These are phyloP conservation scores for Chrysomela aeneicollis DNA, from an alignment of 2,888 invertebrate species.

Conservation along the genomic window DNA sequence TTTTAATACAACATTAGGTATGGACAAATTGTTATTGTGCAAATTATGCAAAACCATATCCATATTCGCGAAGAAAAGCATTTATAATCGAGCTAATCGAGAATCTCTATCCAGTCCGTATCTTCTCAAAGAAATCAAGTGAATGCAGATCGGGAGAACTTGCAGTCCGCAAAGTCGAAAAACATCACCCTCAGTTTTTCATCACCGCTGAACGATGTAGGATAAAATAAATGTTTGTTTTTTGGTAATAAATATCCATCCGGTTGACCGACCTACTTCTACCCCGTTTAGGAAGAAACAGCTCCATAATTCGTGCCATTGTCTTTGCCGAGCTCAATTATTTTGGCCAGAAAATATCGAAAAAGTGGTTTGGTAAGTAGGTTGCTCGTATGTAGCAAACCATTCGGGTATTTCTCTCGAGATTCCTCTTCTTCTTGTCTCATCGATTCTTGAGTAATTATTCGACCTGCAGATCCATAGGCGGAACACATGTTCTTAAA, in stretches of 20 bases:
- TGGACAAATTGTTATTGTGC: constrained; percentile 15
- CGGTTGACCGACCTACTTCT: constrained; percentile 24
- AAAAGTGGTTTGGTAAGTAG: constrained; percentile 32
- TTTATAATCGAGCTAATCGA: too few species aligned
- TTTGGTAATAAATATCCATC: constrained; percentile 22
- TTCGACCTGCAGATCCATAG: neutral
- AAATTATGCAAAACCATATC: too few species aligned
- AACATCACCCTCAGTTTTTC: too few species aligned
- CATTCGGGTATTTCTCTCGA: neutral
- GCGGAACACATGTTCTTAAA: too few species aligned
- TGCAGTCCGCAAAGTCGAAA: too few species aligned
- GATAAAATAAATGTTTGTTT: constrained; percentile 14
- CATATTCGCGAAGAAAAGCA: too few species aligned
- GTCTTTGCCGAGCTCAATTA: constrained; percentile 24
- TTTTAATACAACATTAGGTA: constrained; percentile 22
- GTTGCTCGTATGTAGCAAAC: constrained; percentile 16
- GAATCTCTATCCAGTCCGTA: too few species aligned
- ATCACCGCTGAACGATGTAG: too few species aligned
- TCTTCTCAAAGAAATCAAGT: too few species aligned
- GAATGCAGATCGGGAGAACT: too few species aligned
- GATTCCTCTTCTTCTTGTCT: neutral
- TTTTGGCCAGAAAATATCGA: constrained; percentile 29
- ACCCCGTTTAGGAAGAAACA: constrained; percentile 24
- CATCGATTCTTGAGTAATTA: neutral
- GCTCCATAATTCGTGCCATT: constrained; percentile 20